Evolutionary conservation across 2,113 vertebrate genomes (phyloP), one percentile per base, ranked within the genome.

Genomic region (Elgaria multicarinata): DNA sequence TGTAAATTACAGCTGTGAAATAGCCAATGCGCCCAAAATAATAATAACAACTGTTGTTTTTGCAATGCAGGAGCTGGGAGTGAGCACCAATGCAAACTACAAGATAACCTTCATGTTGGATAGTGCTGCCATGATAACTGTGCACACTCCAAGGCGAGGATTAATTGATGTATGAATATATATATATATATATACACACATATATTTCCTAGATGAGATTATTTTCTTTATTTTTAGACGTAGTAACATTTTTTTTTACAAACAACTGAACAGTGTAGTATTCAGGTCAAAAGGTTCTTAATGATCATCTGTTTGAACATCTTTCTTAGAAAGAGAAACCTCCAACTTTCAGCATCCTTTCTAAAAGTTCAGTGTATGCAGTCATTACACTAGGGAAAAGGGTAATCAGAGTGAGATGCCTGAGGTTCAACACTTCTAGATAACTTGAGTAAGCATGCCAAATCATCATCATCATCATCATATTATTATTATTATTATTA

Each of bases 41-140:
- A 92, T 66, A 72, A 91, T 86, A 90, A 92, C 58, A n/a, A 36
- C 84, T 85, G 90, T 86, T 86, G 12, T 93, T 92, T 93, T 89
- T 95, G 81, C 94, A 91, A 87, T 95, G n/a, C 93, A 99, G 99
- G 99, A 99, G 92, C 97, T 99, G 78, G 99, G 99, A 86, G 99
- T 99, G 95, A 99, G 98, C 2, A 99, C 99, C 90, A 99, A 99
- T 93, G 97, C 98, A 14, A 99, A 98, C 96, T 99, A 99, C 97
- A 99, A 99, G 97, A 98, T 99, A 87, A 98, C 98, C 4, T 99
- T 99, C 95, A 99, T 99, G 98, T 94, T 99, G 98, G 99, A 99
- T 96, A 99, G 99, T 90, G 99, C 98, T 90, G 99, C 99, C 90
- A 99, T 99, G 99, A 99, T 99, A 96, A 99, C 99, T 2, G 99